Evolutionary conservation across 2,797 vertebrate species (phyloP).

Genomic region (Emydoidea blandingii): DNA sequence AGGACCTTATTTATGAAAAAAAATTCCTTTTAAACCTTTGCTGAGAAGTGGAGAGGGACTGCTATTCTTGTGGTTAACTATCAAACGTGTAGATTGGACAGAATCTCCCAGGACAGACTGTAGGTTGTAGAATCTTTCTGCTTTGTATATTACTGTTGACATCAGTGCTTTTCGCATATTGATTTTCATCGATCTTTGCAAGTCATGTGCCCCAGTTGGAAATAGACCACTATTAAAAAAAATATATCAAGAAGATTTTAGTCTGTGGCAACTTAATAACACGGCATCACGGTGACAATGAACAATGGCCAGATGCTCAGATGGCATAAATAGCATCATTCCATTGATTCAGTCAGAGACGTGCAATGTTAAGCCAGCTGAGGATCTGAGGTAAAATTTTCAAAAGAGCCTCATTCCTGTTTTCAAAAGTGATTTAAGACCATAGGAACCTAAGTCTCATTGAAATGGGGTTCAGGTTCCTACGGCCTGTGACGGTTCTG

Average conservation of each 20-base stretch:
- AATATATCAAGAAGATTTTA: neutral
- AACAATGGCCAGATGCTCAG: neutral
- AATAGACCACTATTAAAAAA: neutral
- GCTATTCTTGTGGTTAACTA: neutral
- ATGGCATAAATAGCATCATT: neutral
- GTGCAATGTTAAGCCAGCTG: neutral
- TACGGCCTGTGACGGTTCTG: neutral
- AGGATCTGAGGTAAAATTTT: neutral
- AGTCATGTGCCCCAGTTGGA: neutral
- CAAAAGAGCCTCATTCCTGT: neutral
- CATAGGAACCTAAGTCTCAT: neutral
- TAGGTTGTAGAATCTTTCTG: accelerated
- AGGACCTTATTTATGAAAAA: neutral
- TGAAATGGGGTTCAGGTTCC: neutral
- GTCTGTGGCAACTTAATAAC: neutral
- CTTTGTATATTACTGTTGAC: accelerated
- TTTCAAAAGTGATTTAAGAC: neutral
- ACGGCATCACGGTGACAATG: accelerated
- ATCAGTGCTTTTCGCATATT: neutral
- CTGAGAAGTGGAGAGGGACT: conserved; percentile 37
- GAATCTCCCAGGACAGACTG: neutral
- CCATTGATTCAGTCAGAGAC: neutral
- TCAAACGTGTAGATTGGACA: neutral
- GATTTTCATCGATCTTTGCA: neutral
- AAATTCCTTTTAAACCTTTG: neutral